phyloP scores from a whole-genome alignment of 2,113 vertebrate genomes.

The Chitala chitala region DNA sequence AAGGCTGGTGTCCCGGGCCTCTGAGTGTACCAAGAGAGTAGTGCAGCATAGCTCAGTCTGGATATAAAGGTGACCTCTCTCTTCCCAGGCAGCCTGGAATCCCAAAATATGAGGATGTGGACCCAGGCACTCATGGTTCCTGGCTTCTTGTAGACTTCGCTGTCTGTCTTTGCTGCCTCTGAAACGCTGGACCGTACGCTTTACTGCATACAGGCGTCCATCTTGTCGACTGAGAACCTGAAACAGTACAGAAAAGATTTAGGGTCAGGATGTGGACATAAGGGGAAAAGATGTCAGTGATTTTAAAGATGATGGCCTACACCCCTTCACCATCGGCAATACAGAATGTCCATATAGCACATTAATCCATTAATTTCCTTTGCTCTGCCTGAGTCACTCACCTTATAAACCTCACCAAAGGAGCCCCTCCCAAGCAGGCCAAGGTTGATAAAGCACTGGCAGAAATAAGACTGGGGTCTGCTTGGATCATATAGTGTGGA shows the following conservation, averaged over 20 bases:
- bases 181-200: slow-evolving; percentile 75
- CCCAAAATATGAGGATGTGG: slow-evolving; percentile 73
- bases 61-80: slow-evolving; percentile 74
- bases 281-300: background rate
- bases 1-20: slow-evolving; percentile 44
- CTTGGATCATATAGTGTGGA: slow-evolving; percentile 64
- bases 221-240: slow-evolving; percentile 74
- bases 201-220: slow-evolving; percentile 74
- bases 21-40: slow-evolving; percentile 72
- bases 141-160: slow-evolving; percentile 70
- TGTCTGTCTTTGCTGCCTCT: slow-evolving; percentile 71
- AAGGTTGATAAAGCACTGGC: slow-evolving; percentile 75
- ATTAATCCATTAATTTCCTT: background rate
- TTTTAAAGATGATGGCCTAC: too few species aligned
- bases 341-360: too few species aligned
- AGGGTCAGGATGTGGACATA: background rate
- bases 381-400: slow-evolving; percentile 38
- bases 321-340: too few species aligned
- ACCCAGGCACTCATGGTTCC: slow-evolving; percentile 73
- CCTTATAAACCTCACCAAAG: slow-evolving; percentile 85
- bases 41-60: slow-evolving; percentile 81
- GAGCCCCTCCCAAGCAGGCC: slow-evolving; percentile 76
- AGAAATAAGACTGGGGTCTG: slow-evolving; percentile 72
- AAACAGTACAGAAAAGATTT: background rate
- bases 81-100: slow-evolving; percentile 80